These are phyloP conservation scores for Vanessa atalanta DNA, from an alignment of 1,140 invertebrate genomes.

Conservation along the genomic window DNA sequence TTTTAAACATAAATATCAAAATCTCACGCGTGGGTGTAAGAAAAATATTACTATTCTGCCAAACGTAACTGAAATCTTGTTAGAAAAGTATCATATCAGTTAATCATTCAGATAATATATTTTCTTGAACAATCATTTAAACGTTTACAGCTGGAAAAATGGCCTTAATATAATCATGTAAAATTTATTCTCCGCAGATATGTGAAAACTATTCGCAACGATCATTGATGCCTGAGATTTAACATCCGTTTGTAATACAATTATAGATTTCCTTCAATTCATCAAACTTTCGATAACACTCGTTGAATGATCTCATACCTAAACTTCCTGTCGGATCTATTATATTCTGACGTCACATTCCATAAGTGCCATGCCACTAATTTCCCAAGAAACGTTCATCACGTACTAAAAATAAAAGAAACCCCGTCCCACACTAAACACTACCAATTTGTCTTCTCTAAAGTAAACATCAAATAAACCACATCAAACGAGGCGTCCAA, in stretches of 20 bases:
- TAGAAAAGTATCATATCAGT: background rate
- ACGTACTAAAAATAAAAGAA: slow-evolving; percentile 39
- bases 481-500: slow-evolving; percentile 64
- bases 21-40: background rate
- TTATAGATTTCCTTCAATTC: slow-evolving; percentile 16
- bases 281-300: slow-evolving; percentile 1
- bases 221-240: background rate
- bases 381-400: slow-evolving; percentile 13
- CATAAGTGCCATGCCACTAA: slow-evolving; percentile 38
- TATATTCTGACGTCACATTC: slow-evolving; percentile 37
- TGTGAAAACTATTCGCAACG: background rate
- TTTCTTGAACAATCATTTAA: slow-evolving; percentile 4
- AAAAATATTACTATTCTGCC: background rate
- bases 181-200: background rate
- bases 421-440: slow-evolving; percentile 40
- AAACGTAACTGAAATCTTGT: background rate
- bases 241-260: background rate
- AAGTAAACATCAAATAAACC: slow-evolving; percentile 66
- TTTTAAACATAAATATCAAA: slow-evolving; percentile 13
- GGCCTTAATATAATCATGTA: background rate
- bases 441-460: slow-evolving; percentile 62
- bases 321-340: slow-evolving; percentile 16
- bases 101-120: background rate
- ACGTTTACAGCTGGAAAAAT: background rate
- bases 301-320: slow-evolving; percentile 2